Base-by-base conservation (phyloP, 37 sponge, comb jelly and placozoan species). In the Hexactinellida sp. region DNA sequence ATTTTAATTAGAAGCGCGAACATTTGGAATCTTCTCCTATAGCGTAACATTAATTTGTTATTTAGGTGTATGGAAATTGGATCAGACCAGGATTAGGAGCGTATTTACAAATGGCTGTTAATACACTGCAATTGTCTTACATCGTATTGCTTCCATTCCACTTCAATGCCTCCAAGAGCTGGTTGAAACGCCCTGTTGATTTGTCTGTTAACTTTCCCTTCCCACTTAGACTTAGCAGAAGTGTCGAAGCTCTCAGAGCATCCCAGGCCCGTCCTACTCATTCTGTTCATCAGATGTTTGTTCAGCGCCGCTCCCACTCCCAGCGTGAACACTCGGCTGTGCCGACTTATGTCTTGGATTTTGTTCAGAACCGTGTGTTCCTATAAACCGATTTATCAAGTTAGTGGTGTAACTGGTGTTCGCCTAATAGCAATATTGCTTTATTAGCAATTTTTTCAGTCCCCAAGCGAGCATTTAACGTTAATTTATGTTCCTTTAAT, bases 161-260 rank as follows among this genome's bases (percentile, higher is more conserved):
- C 96, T n/a, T 52, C 36, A 35, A 95, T 92, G 10, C 91, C 88
- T 38, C 94, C 89, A 39, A 95, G 91, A 24, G 92, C 94, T 24
- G 96, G 96, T 88, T 95, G 96, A 85, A 91, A 91, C 54, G 96
- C 92, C 83, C 93, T 93, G 35, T 87, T 82, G 47, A 95, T 55
- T 83, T 95, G 96, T 13, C 83, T 24, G 82, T 87, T 90, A 37
- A 93, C 96, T 55, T 90, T 92, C 37, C 88, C 87, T 87, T 93
- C 89, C 98, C 98, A 97, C 37, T 93, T 93, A 24, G 93, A 90
- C 86, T 93, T 95, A 82, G 91, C 92, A 37, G 93, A 93, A 54
- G 86, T 38, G 41, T 95, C 96, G 39, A 97, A 95, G 87, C 90
- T 89, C 88, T 91, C 91, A 41, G 83, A 87, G 54, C 85, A 89